phyloP scores from a whole-genome alignment of 92 coral and sea anemone genomes.

The Umimayanthus kanabou region DNA sequence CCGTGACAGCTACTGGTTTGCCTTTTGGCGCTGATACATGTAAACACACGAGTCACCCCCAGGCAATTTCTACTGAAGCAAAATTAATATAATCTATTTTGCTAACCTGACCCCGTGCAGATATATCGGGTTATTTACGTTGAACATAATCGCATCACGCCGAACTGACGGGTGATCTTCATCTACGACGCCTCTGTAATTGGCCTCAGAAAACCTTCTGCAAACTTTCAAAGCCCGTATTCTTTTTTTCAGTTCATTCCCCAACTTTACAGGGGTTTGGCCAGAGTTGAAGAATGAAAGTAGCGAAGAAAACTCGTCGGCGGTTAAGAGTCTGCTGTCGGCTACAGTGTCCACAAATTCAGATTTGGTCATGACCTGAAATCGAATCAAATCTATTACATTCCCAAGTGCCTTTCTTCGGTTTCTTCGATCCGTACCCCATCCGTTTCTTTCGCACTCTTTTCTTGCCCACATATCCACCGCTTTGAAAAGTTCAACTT shows the following conservation, averaged over 20 bases:
- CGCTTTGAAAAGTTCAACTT: constrained; percentile 64
- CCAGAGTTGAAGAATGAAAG: constrained; percentile 33
- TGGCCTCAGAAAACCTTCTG: constrained; percentile 33
- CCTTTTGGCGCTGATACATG: not conserved
- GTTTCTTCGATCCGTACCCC: constrained; percentile 38
- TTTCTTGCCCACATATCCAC: constrained; percentile 66
- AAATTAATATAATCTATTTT: no score
- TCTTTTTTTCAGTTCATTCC: constrained; percentile 15
- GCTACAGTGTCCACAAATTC: constrained; percentile 33
- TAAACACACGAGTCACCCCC: not conserved
- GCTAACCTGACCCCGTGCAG: constrained; percentile 43
- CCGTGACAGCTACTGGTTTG: not conserved
- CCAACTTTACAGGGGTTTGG: constrained; percentile 22
- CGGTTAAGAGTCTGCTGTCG: constrained; percentile 25
- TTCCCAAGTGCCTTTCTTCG: constrained; percentile 53
- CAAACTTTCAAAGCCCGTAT: constrained; percentile 32
- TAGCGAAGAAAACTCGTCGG: constrained; percentile 29
- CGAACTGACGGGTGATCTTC: constrained; percentile 32
- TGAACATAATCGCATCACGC: constrained; percentile 40
- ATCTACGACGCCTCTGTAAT: constrained; percentile 24
- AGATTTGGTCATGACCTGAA: constrained; percentile 48
- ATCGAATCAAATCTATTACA: constrained; percentile 53
- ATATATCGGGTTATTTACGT: constrained; percentile 27
- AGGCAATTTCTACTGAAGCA: no score
- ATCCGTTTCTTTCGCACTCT: constrained; percentile 40